Base-by-base conservation (phyloP, 2,888 invertebrate genomes). In the Dioctria linearis region DNA sequence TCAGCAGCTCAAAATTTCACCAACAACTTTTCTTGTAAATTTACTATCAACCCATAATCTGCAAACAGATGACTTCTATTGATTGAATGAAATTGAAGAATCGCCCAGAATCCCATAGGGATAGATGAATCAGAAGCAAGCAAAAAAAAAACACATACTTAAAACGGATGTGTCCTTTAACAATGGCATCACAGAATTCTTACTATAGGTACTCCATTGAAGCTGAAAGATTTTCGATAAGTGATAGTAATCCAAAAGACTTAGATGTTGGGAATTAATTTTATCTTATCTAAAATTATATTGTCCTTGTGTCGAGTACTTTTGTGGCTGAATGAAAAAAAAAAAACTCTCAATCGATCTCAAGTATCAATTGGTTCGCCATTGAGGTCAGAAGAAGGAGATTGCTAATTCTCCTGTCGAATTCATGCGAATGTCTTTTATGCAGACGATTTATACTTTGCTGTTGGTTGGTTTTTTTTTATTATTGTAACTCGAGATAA, bases 351-450 rank as follows among this genome's bases (percentile, higher is more conserved):
- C 37, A 71, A 51, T 54, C 9, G 71, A 71, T 54, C 71, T 71
- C 51, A 71, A 71, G 54, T 71, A 71, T 71, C 71, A 71, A 71
- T 71, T 71, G 71, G 54, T 71, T 71, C 4, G 40, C 51, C 40
- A 71, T 71, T 54, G 71, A 71, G 49, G 54, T 54, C 71, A 25
- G 25, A 25, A 25, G 25, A 25, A 54, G 54, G 54, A 51, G 54
- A 42, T 39, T 71, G 51, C 54, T 54, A 51, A 51, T 71, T 25
- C 71, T 71, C 71, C 54, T 71, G 71, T 71, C 71, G 71, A n/a
- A 51, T 71, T 71, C 71, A 71, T 71, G 54, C 5, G 54, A 71
- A 54, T 54, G 43, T 13, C 71, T 54, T 71, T 71, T 39, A 37
- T 39, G 51, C 51, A n/a, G n/a, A 5, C 46, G 46, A 54, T 25